These are phyloP conservation scores for Timema podura DNA, from an alignment of 2,888 invertebrate genomes.

Conservation along the genomic window DNA sequence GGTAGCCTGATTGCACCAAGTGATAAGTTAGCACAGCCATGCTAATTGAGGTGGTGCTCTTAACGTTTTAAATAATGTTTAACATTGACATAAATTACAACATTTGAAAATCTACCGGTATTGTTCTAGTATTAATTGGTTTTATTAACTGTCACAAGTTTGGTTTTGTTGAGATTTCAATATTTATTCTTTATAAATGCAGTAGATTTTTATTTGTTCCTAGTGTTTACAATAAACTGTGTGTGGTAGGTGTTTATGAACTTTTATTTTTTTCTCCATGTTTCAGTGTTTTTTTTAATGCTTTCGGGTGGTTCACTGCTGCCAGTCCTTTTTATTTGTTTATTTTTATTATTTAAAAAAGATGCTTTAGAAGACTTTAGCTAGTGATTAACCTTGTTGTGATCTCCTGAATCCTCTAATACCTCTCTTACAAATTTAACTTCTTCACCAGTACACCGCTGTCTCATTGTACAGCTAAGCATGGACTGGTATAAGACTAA, in stretches of 20 bases:
- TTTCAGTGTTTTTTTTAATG: conserved; percentile 31
- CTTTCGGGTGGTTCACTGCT: conserved; percentile 36
- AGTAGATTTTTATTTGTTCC: neutral
- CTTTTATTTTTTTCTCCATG: too few relatives aligned
- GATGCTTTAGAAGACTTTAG: conserved; percentile 8
- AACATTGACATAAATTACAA: too few relatives aligned
- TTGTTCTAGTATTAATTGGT: neutral
- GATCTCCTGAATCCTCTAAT: too few relatives aligned
- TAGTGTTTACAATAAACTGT: neutral
- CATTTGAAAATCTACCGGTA: neutral
- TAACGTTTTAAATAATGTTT: too few relatives aligned
- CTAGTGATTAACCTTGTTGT: conserved; percentile 4
- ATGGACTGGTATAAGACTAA: too few relatives aligned
- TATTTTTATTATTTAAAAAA: conserved; percentile 12
- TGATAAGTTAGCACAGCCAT: too few relatives aligned
- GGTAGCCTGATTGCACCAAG: too few relatives aligned
- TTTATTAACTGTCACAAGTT: neutral
- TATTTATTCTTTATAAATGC: neutral
- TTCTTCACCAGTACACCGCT: too few relatives aligned
- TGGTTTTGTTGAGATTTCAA: neutral
- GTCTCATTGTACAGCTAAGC: too few relatives aligned
- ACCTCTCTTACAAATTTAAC: too few relatives aligned
- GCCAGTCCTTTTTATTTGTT: conserved; percentile 29
- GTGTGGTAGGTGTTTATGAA: too few relatives aligned
- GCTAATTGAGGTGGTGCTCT: too few relatives aligned